Percentiles rank a stretch among this genome's conserved stretches.
Conservation (phyloP, 2,113 vertebrate genomes). For the Suncus etruscus region DNA sequence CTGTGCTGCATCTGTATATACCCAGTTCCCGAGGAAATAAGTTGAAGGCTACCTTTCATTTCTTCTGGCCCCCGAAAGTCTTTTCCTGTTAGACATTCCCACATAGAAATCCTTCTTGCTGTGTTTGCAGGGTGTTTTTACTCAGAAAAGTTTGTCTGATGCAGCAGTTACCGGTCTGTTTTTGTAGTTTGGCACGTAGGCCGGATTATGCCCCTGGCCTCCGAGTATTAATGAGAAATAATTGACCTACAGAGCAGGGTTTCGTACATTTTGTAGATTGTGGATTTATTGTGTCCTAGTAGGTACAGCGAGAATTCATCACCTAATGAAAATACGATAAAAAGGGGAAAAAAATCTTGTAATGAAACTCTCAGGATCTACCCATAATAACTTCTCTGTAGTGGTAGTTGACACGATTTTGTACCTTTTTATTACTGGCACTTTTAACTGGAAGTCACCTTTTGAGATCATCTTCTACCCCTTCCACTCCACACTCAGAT, state of each 20-base stretch:
- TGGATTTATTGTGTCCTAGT: not conserved
- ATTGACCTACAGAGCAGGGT: not conserved
- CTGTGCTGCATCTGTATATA: too few relatives aligned
- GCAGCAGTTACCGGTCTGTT: not conserved
- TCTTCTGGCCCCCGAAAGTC: not conserved
- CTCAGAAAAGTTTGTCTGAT: not conserved
- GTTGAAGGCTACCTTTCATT: too few relatives aligned
- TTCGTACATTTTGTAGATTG: not conserved
- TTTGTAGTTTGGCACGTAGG: not conserved
- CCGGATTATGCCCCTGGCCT: not conserved
- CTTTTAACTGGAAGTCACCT: not conserved
- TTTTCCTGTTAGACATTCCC: not conserved
- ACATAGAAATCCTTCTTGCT: not conserved
- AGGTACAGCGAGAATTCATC: not conserved
- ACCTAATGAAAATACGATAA: not conserved
- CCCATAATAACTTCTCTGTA: not conserved
- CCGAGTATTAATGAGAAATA: not conserved
- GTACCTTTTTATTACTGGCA: not conserved
- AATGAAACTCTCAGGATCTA: not conserved
- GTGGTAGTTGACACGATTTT: not conserved
- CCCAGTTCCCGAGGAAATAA: too few relatives aligned
- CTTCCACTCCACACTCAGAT: not conserved
- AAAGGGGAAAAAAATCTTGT: not conserved
- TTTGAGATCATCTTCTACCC: not conserved
- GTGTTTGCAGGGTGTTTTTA: not conserved